A percentile compares a stretch with the other conserved stretches of the same genome.
Conservation (phyloP, 92 coral and sea anemone genomes). For the Galaxea fascicularis region DNA sequence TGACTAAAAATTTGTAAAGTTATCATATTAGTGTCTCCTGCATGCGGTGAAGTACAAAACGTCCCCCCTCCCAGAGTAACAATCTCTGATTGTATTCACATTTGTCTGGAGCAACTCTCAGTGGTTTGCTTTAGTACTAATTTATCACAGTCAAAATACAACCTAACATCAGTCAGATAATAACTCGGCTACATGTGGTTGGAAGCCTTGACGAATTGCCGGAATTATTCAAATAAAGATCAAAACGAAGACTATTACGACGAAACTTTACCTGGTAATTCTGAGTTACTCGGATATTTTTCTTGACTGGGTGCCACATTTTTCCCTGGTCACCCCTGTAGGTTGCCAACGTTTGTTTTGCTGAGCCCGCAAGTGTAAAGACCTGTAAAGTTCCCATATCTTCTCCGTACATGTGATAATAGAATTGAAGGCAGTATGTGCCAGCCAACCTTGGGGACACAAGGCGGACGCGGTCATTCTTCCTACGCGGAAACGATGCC, state of each 20-base stretch:
- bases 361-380: slow-evolving; percentile 13
- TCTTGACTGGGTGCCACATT: neutral
- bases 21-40: no score
- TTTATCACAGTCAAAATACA: no score
- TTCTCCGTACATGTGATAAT: slow-evolving; percentile 36
- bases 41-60: no score
- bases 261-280: slow-evolving; percentile 32
- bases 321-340: slow-evolving; percentile 36
- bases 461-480: slow-evolving; percentile 25
- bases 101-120: no score
- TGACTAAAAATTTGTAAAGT: no score
- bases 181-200: neutral
- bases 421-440: slow-evolving; percentile 29
- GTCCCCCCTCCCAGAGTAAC: no score
- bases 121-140: no score
- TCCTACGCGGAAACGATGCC: slow-evolving; percentile 31
- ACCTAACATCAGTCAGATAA: neutral
- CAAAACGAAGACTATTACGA: neutral
- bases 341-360: neutral
- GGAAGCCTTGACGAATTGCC: neutral
- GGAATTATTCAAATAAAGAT: neutral
- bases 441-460: slow-evolving; percentile 34
- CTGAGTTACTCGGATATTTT: neutral
- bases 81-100: no score
- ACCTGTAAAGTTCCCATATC: slow-evolving; percentile 23